A percentile compares a stretch with the other conserved stretches of the same genome.
phyloP scores from a whole-genome alignment of 2,888 invertebrate genomes.

The Leptarthrus brevirostris region DNA sequence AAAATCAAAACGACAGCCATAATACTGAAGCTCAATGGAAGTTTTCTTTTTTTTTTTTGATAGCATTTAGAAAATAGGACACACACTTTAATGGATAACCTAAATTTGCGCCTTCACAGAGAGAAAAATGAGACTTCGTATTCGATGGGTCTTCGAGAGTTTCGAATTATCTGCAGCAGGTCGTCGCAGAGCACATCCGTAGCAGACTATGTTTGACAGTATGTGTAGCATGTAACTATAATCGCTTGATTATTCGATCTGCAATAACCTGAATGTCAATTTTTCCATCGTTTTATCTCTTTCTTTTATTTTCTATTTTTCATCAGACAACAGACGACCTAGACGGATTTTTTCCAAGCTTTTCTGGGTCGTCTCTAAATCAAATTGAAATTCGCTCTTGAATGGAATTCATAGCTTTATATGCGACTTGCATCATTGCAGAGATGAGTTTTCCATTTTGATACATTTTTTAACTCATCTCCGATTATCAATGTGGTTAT shows the following conservation, averaged over 20 bases:
- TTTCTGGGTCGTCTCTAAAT: background rate
- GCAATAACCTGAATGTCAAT: background rate
- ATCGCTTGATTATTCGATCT: background rate
- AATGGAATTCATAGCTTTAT: background rate
- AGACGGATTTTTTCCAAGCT: background rate
- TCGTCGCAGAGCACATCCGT: background rate
- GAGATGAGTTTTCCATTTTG: too few relatives aligned
- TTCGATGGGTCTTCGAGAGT: background rate
- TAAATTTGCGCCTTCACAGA: background rate
- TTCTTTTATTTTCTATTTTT: background rate
- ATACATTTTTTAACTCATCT: too few relatives aligned
- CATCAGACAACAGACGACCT: background rate
- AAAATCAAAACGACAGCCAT: too few relatives aligned
- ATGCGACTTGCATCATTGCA: too few relatives aligned
- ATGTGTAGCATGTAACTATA: too few relatives aligned
- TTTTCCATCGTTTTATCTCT: too few relatives aligned
- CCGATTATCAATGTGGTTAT: too few relatives aligned
- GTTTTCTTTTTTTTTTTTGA: too few relatives aligned
- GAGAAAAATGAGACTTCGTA: background rate
- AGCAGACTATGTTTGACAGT: too few relatives aligned
- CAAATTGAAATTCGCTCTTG: background rate
- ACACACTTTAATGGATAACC: background rate
- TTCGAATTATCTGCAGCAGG: background rate
- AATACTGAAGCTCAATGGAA: background rate
- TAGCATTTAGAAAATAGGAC: background rate